Evolutionary conservation across 1,140 invertebrate species (phyloP).

Genomic region (Leptinotarsa texana): DNA sequence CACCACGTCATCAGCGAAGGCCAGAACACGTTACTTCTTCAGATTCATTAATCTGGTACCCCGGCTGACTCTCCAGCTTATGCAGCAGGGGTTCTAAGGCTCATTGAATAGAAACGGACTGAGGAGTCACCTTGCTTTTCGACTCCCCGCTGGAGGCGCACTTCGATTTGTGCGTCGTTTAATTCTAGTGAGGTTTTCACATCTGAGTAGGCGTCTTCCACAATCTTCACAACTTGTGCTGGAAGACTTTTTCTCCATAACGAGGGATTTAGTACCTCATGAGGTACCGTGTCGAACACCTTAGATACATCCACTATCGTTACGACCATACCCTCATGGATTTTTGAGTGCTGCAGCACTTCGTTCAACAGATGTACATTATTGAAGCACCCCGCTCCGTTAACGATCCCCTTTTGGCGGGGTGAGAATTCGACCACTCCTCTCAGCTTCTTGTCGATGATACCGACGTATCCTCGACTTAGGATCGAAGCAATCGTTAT

Average conservation of each 20-base stretch:
- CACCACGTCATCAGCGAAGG: not conserved
- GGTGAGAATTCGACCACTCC: not conserved
- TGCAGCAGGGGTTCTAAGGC: constrained; percentile 43
- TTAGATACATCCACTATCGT: constrained; percentile 44
- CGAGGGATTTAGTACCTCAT: constrained; percentile 45
- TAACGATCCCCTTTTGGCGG: constrained; percentile 37
- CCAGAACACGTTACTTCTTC: not conserved
- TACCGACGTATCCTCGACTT: constrained; percentile 26
- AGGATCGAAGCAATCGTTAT: constrained; percentile 36
- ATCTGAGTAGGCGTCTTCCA: constrained; percentile 40
- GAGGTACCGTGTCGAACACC: too few species aligned
- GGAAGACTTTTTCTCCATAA: constrained; percentile 30
- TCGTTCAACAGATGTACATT: constrained; percentile 29
- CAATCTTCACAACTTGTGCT: constrained; percentile 25
- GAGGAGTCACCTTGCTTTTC: constrained; percentile 59
- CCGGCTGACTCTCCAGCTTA: not conserved
- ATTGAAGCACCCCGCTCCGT: not conserved
- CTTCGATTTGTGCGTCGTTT: constrained; percentile 31
- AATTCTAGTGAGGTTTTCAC: constrained; percentile 41
- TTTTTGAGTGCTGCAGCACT: constrained; percentile 20
- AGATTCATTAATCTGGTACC: not conserved
- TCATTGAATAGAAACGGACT: constrained; percentile 54
- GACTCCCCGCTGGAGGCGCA: constrained; percentile 53
- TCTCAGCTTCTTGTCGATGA: not conserved
- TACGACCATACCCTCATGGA: constrained; percentile 31